phyloP scores from a whole-genome alignment of 2,888 invertebrate species.

The Caenorhabditis virilis region DNA sequence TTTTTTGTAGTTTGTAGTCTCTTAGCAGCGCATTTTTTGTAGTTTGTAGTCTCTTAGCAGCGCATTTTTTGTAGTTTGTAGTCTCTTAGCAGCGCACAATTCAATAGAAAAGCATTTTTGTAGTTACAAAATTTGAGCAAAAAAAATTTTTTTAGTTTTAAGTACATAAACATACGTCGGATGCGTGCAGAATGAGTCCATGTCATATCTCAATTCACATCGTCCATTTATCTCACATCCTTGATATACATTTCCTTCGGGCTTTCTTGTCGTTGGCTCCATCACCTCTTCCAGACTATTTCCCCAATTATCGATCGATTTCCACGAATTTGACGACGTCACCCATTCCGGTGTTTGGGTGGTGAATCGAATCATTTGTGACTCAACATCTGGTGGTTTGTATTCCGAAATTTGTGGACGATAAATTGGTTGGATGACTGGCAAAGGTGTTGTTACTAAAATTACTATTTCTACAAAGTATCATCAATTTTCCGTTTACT shows the following conservation, averaged over 20 bases:
- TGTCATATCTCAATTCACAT: conserved; percentile 43
- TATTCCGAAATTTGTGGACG: conserved; percentile 23
- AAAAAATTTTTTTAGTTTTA: no score
- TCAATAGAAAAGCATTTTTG: not conserved
- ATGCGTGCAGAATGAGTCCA: conserved; percentile 42
- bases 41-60: no score
- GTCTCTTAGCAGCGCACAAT: no score
- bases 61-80: no score
- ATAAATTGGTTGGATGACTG: conserved; percentile 26
- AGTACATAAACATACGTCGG: conserved; percentile 18
- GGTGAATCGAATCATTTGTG: conserved; percentile 35
- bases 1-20: no score
- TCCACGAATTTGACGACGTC: conserved; percentile 18
- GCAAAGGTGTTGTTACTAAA: conserved; percentile 14
- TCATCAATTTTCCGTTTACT: not conserved
- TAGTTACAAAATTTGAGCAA: no score
- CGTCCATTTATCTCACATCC: conserved; percentile 39
- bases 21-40: no score
- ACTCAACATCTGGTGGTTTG: conserved; percentile 27
- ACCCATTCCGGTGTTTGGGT: conserved; percentile 35
- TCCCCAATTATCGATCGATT: conserved; percentile 10
- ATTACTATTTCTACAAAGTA: not conserved
- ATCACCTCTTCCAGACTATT: not conserved
- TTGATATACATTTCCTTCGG: conserved; percentile 7
- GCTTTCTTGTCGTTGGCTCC: conserved; percentile 6